Evolutionary conservation across 2,888 invertebrate genomes (phyloP).

Genomic region (Sceliomorpha sp.): DNA sequence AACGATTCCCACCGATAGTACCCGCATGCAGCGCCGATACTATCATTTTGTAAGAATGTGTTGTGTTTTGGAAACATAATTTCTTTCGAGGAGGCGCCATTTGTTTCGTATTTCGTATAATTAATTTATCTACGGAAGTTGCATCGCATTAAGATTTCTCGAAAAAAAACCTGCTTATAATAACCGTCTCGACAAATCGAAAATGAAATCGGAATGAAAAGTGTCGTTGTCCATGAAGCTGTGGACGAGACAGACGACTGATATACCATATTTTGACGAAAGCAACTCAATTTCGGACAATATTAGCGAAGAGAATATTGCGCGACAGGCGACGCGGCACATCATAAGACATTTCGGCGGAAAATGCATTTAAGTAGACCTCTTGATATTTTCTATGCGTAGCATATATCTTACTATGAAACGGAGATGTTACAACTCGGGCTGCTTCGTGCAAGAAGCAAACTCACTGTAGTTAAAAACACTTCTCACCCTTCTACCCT

Average conservation of each 20-base stretch:
- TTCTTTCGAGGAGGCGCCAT: constrained; percentile 39
- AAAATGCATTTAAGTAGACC: constrained; percentile 30
- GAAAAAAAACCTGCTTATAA: too few species aligned
- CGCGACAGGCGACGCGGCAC: constrained; percentile 18
- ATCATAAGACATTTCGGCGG: constrained; percentile 9
- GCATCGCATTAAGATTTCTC: too few species aligned
- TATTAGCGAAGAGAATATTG: too few species aligned
- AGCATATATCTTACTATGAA: constrained; percentile 35
- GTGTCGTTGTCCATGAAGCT: too few species aligned
- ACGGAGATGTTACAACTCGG: constrained; percentile 36
- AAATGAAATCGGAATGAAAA: too few species aligned
- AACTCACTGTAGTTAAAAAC: constrained; percentile 21
- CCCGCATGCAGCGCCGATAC: constrained; percentile 56
- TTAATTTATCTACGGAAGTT: constrained; percentile 26
- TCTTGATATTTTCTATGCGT: constrained; percentile 19
- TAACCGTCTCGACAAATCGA: too few species aligned
- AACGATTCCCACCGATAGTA: constrained; percentile 45
- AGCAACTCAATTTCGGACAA: too few species aligned
- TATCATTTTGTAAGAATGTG: constrained; percentile 21
- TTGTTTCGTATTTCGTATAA: constrained; percentile 24
- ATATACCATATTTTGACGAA: too few species aligned
- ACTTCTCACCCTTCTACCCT: constrained; percentile 42
- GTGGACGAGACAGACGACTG: too few species aligned
- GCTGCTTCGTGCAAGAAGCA: constrained; percentile 47
- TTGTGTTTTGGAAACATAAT: constrained; percentile 73